A percentile compares a stretch with the other conserved stretches of the same genome.
These are phyloP conservation scores for Cryptocephalus primarius DNA, from an alignment of 2,888 invertebrate genomes.

Conservation along the genomic window DNA sequence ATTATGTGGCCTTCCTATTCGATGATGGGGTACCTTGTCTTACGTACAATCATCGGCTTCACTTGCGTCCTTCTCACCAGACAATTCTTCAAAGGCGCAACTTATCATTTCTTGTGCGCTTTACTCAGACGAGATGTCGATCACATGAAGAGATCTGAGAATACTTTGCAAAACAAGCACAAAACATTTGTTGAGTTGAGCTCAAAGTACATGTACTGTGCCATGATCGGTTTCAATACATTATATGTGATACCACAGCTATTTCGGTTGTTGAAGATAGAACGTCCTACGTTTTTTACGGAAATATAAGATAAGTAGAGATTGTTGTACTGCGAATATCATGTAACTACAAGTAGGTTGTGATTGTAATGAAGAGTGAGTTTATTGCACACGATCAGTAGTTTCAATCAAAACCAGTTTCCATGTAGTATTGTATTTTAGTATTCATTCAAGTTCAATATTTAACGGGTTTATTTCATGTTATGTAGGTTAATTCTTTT, in stretches of 20 bases:
- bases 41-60: slow-evolving; percentile 67
- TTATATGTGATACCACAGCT: slow-evolving; percentile 67
- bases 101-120: slow-evolving; percentile 59
- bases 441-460: too few relatives aligned
- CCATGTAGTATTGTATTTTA: too few relatives aligned
- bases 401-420: slow-evolving; percentile 4
- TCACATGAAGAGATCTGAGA: slow-evolving; percentile 52
- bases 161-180: slow-evolving; percentile 56
- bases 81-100: slow-evolving; percentile 55
- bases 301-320: slow-evolving; percentile 66
- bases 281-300: slow-evolving; percentile 73
- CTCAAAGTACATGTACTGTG: slow-evolving; percentile 74
- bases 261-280: slow-evolving; percentile 65
- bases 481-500: too few relatives aligned
- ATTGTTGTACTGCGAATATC: too few relatives aligned
- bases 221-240: slow-evolving; percentile 68
- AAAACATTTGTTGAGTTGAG: slow-evolving; percentile 71
- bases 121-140: slow-evolving; percentile 56
- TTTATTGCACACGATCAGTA: too few relatives aligned
- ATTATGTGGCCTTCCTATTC: slow-evolving; percentile 70
- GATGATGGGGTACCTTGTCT: slow-evolving; percentile 55
- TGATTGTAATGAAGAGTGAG: too few relatives aligned
- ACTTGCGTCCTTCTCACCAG: slow-evolving; percentile 60
- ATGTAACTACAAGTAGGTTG: too few relatives aligned
- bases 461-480: too few relatives aligned